Percentiles rank a stretch among this genome's conserved stretches.
phyloP scores from a whole-genome alignment of 2,797 vertebrate genomes.

The Nothura maculosa region DNA sequence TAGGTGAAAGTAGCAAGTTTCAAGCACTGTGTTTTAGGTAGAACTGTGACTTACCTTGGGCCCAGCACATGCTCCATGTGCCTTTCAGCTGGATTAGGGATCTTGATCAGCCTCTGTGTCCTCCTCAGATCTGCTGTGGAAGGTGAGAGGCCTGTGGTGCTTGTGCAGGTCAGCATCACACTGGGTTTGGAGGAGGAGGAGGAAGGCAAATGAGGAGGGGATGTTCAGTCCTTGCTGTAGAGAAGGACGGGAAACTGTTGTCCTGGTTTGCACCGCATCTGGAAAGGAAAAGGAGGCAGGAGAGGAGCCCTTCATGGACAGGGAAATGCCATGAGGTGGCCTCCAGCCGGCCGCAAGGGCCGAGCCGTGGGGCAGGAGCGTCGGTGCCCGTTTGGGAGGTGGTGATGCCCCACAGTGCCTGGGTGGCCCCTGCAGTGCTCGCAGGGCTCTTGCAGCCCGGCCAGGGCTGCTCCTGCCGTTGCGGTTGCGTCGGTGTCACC shows the following conservation, averaged over 20 bases:
- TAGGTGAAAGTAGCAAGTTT: background rate
- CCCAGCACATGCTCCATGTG: background rate
- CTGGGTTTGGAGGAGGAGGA: background rate
- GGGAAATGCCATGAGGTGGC: too few species aligned
- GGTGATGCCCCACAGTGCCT: background rate
- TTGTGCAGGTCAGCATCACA: background rate
- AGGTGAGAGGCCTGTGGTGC: background rate
- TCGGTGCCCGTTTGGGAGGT: rapidly evolving
- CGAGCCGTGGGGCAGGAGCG: too few species aligned
- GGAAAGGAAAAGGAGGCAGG: background rate
- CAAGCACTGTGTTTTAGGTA: background rate
- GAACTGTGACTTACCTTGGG: background rate
- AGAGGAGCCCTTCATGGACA: background rate
- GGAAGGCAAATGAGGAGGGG: background rate
- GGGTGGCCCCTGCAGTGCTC: too few species aligned
- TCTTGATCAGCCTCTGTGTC: background rate
- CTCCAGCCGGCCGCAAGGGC: background rate
- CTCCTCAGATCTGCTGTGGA: background rate
- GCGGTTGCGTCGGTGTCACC: too few species aligned
- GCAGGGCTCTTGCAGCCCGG: too few species aligned
- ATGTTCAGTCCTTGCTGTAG: background rate
- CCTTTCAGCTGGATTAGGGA: background rate
- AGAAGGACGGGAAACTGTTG: background rate
- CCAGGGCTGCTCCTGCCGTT: too few species aligned
- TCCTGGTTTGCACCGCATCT: background rate